Conservation (phyloP, 2,888 invertebrate species). For the Sympetrum striolatum region DNA sequence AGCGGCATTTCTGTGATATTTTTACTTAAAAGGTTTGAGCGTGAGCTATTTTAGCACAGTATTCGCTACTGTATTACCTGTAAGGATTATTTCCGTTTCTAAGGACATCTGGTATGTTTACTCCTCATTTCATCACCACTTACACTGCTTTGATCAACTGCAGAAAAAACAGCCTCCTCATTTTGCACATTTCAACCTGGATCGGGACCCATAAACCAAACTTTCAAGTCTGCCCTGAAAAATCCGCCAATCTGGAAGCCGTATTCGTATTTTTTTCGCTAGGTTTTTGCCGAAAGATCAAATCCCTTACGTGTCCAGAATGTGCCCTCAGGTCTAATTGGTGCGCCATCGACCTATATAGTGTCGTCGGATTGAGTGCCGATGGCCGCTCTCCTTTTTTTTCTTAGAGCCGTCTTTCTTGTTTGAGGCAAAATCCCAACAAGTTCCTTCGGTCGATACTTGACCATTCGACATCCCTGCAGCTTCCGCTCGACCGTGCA, state of each 20-base stretch:
- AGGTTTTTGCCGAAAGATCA: background rate
- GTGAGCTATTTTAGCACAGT: no score
- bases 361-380: background rate
- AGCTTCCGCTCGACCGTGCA: background rate
- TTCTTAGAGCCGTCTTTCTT: background rate
- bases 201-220: no score
- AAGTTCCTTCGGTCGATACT: background rate
- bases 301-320: background rate
- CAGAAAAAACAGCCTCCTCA: no score
- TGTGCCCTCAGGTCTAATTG: background rate
- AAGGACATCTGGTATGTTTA: no score
- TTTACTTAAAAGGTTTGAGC: no score
- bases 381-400: background rate
- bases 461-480: background rate
- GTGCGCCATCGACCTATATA: background rate
- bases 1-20: no score
- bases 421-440: background rate
- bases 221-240: background rate
- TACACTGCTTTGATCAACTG: no score
- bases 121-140: no score
- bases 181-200: no score
- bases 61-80: no score
- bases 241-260: background rate
- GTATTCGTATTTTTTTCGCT: background rate
- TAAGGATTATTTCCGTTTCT: no score